These are phyloP conservation scores for Eurypyga helias DNA, from an alignment of 2,113 vertebrate species.

Conservation along the genomic window DNA sequence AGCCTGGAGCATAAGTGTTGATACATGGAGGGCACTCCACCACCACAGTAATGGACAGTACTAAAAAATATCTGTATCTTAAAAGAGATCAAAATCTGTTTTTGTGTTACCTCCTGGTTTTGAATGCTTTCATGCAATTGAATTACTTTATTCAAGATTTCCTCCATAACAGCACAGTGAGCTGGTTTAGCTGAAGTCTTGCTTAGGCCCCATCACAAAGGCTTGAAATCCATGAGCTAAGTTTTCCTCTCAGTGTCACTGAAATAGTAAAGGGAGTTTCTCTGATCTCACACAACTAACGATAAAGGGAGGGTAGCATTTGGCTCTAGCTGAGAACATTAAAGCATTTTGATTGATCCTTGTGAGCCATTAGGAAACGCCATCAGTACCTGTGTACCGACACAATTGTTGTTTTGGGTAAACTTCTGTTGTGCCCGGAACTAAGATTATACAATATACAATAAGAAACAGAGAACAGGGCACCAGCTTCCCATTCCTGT, in stretches of 20 bases:
- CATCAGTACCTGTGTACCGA: not conserved
- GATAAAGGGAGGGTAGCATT: not conserved
- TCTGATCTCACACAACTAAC: not conserved
- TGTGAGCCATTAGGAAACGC: not conserved
- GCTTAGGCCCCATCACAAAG: not conserved
- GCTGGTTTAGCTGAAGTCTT: not conserved
- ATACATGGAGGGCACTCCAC: rapidly evolving
- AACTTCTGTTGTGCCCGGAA: not conserved
- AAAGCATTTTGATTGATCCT: not conserved
- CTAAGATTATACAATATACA: not conserved
- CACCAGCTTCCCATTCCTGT: slow-evolving; percentile 38
- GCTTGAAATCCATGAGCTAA: not conserved
- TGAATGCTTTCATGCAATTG: not conserved
- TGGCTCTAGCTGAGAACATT: not conserved
- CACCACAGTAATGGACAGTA: not conserved
- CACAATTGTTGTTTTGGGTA: not conserved
- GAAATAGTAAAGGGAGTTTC: not conserved
- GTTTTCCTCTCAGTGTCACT: not conserved
- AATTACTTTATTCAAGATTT: not conserved
- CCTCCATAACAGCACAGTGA: not conserved
- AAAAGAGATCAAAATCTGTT: not conserved
- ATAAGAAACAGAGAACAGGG: not conserved
- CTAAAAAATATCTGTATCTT: not conserved
- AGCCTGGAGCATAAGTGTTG: not conserved
- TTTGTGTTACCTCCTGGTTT: not conserved